phyloP scores from a whole-genome alignment of 1,140 invertebrate species.

The Leptinotarsa lineolata region DNA sequence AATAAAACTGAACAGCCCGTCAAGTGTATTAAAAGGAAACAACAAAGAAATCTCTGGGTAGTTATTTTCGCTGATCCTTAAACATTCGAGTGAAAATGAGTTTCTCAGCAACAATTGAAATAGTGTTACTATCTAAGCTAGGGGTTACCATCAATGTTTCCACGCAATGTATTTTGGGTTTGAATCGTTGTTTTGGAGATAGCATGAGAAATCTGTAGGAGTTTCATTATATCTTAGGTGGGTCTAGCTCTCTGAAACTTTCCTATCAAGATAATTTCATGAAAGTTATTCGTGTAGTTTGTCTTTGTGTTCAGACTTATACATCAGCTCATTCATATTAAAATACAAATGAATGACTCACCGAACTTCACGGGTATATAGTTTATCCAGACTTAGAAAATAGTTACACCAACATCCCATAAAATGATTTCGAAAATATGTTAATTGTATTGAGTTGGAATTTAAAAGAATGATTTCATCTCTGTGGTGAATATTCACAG shows the following conservation, averaged over 20 bases:
- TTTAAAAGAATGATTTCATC: too few species aligned
- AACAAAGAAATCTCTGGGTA: background rate
- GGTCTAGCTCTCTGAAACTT: constrained; percentile 42
- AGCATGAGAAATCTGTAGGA: constrained; percentile 41
- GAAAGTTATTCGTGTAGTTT: constrained; percentile 42
- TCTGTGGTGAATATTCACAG: background rate
- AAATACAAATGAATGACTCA: constrained; percentile 19
- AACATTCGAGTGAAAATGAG: constrained; percentile 7
- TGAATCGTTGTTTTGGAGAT: constrained; percentile 42
- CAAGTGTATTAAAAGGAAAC: background rate
- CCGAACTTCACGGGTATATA: background rate
- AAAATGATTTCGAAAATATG: too few species aligned
- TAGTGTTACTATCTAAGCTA: constrained; percentile 40
- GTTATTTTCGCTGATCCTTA: background rate
- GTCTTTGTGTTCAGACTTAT: constrained; percentile 36
- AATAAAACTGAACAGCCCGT: background rate
- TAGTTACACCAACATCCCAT: background rate
- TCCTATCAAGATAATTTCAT: constrained; percentile 44
- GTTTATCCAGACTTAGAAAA: background rate
- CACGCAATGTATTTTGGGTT: constrained; percentile 40
- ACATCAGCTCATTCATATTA: constrained; percentile 37
- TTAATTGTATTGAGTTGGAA: too few species aligned
- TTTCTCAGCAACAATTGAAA: constrained; percentile 27
- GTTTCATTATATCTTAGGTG: constrained; percentile 45
- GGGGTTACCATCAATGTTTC: constrained; percentile 45